Evolutionary conservation across 2,113 vertebrate genomes (phyloP).

Genomic region (Pholis gunnellus): DNA sequence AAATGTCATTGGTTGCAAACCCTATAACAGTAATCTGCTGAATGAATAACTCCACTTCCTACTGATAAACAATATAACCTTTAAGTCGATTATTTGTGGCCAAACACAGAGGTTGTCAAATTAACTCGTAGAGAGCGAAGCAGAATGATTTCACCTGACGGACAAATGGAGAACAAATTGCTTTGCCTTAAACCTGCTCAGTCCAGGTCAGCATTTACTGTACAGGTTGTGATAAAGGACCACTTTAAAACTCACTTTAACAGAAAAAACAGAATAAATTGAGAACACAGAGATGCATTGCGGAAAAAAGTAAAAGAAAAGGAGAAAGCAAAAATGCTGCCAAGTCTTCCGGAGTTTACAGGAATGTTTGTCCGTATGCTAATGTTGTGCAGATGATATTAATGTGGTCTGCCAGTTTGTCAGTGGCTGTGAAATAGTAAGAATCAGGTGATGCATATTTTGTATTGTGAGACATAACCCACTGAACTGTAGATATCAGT

Average conservation of each 20-base stretch:
- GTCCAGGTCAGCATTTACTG: conserved; percentile 52
- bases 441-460: conserved; percentile 23
- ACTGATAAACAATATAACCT: conserved; percentile 22
- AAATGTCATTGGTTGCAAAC: background rate
- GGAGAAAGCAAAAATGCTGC: background rate
- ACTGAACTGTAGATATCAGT: conserved; percentile 39
- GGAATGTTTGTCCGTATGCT: conserved; percentile 29
- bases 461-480: conserved; percentile 43
- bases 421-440: conserved; percentile 21
- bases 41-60: background rate
- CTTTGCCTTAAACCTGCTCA: conserved; percentile 20
- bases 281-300: background rate
- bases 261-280: conserved; percentile 12
- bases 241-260: conserved; percentile 50
- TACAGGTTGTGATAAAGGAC: conserved; percentile 42
- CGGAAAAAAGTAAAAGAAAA: background rate
- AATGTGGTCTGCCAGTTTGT: conserved; percentile 33
- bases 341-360: background rate
- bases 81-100: conserved; percentile 2
- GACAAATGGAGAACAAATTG: conserved; percentile 45
- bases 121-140: conserved; percentile 7
- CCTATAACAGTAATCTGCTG: background rate
- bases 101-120: conserved; percentile 18
- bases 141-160: conserved; percentile 29
- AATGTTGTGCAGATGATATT: conserved; percentile 39